Conservation (phyloP, 2,113 vertebrate genomes). For the Nesospiza acunhae region DNA sequence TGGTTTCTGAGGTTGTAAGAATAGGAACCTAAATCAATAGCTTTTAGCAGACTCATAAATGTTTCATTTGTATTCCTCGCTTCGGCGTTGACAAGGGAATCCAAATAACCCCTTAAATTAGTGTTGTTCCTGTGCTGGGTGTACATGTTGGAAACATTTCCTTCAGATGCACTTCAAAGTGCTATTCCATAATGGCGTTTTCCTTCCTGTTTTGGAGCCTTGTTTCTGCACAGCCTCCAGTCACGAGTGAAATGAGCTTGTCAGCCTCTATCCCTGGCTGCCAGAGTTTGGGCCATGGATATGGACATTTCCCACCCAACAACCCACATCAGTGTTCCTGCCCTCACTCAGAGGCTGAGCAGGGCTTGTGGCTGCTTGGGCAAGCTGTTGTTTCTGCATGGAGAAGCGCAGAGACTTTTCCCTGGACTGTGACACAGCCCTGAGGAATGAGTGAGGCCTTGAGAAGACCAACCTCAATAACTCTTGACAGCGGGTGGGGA, state of each 20-base stretch:
- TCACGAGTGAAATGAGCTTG: background rate
- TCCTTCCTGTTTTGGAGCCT: background rate
- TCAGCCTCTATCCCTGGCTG: background rate
- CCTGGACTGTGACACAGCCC: background rate
- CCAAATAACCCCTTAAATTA: background rate
- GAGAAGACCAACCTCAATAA: background rate
- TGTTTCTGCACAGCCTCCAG: background rate
- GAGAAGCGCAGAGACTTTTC: background rate
- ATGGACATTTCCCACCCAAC: accelerated
- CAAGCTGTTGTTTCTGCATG: background rate
- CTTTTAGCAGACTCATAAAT: conserved; percentile 48
- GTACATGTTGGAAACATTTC: background rate
- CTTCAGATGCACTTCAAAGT: background rate
- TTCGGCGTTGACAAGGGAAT: background rate
- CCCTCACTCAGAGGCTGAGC: accelerated
- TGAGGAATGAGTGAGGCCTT: background rate
- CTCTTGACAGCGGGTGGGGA: background rate
- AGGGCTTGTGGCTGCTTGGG: background rate
- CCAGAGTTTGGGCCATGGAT: background rate
- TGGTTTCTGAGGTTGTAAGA: background rate
- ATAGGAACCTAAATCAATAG: conserved; percentile 31
- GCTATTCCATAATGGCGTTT: background rate
- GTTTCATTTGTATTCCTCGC: background rate
- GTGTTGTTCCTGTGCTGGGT: background rate
- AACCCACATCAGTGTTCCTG: background rate